A percentile compares a stretch with the other conserved stretches of the same genome.
phyloP scores from a whole-genome alignment of 1,140 invertebrate species.

The Psilanteris sp. region DNA sequence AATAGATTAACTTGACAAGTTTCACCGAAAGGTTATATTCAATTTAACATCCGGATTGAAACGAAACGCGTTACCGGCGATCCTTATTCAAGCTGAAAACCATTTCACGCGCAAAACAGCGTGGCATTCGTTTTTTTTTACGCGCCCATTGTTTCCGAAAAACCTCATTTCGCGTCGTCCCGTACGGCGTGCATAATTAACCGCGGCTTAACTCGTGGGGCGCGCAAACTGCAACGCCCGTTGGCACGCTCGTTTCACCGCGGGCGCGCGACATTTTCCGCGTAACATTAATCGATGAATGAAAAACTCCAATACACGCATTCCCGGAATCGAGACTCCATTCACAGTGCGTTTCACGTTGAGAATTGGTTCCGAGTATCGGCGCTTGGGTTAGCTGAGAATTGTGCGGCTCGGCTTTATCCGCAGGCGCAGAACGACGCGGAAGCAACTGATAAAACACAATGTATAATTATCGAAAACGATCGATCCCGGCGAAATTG shows the following conservation, averaged over 20 bases:
- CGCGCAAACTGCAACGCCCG: neutral
- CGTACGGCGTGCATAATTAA: slow-evolving; percentile 13
- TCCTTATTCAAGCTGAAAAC: too few species aligned
- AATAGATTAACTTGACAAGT: too few species aligned
- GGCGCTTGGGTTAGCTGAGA: too few species aligned
- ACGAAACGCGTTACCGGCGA: too few species aligned
- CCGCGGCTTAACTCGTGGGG: neutral
- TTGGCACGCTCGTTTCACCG: slow-evolving; percentile 31
- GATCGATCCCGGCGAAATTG: slow-evolving; percentile 10
- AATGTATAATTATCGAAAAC: neutral
- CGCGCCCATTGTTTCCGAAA: slow-evolving; percentile 2
- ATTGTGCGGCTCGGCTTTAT: too few species aligned
- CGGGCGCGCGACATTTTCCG: slow-evolving; percentile 20
- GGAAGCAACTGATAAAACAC: too few species aligned
- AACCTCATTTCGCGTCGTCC: slow-evolving; percentile 3
- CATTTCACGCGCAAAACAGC: too few species aligned
- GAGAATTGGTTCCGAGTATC: too few species aligned
- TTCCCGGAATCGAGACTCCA: slow-evolving; percentile 35
- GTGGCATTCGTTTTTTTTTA: too few species aligned
- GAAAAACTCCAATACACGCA: slow-evolving; percentile 14
- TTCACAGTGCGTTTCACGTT: slow-evolving; percentile 5
- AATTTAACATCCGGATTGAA: too few species aligned
- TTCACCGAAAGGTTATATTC: too few species aligned
- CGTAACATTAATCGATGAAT: slow-evolving; percentile 32
- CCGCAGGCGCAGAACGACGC: too few species aligned